These are phyloP conservation scores for Myripristis jacobus DNA, from an alignment of 2,797 vertebrate genomes.

Conservation along the genomic window DNA sequence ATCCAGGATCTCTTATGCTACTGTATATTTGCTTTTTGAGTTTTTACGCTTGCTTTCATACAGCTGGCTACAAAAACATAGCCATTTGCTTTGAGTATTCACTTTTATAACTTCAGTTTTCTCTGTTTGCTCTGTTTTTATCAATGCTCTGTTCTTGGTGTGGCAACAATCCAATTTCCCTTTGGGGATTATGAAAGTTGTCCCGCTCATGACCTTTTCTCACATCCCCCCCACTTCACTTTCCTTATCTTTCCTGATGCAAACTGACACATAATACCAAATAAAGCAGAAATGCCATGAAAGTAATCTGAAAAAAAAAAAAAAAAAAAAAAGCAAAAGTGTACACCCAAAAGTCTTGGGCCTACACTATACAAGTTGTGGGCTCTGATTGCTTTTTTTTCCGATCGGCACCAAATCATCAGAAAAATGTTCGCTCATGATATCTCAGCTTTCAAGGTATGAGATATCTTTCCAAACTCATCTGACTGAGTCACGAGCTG, in stretches of 20 bases:
- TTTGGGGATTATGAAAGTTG: background rate
- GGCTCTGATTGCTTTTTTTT: no score
- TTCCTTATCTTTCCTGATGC: background rate
- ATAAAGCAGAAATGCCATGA: constrained; percentile 13
- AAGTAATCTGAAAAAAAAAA: constrained; percentile 2
- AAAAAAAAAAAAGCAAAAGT: no score
- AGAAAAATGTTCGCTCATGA: no score
- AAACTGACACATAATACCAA: background rate
- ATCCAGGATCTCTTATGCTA: no score
- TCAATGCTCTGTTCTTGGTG: constrained; percentile 7
- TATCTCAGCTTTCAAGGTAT: no score
- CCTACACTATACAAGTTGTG: no score
- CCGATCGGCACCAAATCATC: no score
- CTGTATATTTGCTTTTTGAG: no score
- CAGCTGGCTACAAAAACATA: background rate
- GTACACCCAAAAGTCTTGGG: no score
- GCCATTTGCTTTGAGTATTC: constrained; percentile 19
- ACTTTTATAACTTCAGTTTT: background rate
- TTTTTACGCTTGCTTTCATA: no score
- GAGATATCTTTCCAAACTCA: no score
- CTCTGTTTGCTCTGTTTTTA: constrained; percentile 11
- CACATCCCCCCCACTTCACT: background rate
- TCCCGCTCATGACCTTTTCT: constrained; percentile 11
- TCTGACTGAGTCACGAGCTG: no score
- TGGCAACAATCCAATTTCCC: constrained; percentile 10